phyloP scores from a whole-genome alignment of 2,113 vertebrate genomes.

The Hippopotamus amphibius region DNA sequence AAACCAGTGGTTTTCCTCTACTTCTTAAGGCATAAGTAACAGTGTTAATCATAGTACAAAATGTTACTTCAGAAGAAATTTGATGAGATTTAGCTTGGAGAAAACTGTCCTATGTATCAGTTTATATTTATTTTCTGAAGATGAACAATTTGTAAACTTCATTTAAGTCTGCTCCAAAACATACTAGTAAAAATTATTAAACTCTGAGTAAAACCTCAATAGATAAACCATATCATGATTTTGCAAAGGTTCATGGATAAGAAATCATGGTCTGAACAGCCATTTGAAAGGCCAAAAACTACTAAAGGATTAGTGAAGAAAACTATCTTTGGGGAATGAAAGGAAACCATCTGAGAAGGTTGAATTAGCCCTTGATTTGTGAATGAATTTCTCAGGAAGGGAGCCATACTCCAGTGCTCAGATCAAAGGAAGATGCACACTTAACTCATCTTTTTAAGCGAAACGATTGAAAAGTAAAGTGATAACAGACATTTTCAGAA shows the following conservation, averaged over 20 bases:
- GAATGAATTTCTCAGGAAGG: slow-evolving; percentile 23
- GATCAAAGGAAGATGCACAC: not conserved
- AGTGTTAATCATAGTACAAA: not conserved
- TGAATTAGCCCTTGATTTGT: slow-evolving; percentile 16
- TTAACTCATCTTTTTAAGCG: not conserved
- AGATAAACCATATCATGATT: not conserved
- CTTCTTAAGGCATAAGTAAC: not conserved
- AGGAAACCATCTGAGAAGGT: not conserved
- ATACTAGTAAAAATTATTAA: slow-evolving; percentile 13
- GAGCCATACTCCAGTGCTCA: not conserved
- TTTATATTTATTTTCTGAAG: slow-evolving; percentile 41
- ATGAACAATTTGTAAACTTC: not conserved
- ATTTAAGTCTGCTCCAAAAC: not conserved
- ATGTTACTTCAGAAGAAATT: not conserved
- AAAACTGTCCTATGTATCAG: not conserved
- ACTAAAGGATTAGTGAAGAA: not conserved
- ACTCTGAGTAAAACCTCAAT: slow-evolving; percentile 4
- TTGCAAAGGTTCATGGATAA: not conserved
- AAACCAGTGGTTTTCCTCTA: not conserved
- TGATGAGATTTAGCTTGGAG: not conserved
- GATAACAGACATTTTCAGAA: not conserved
- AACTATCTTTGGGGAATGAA: not conserved
- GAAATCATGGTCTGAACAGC: not conserved
- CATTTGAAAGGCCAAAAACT: not conserved
- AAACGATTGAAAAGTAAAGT: not conserved